These are phyloP conservation scores for Pemphredon lugubris DNA, from an alignment of 2,888 invertebrate species.

Conservation along the genomic window DNA sequence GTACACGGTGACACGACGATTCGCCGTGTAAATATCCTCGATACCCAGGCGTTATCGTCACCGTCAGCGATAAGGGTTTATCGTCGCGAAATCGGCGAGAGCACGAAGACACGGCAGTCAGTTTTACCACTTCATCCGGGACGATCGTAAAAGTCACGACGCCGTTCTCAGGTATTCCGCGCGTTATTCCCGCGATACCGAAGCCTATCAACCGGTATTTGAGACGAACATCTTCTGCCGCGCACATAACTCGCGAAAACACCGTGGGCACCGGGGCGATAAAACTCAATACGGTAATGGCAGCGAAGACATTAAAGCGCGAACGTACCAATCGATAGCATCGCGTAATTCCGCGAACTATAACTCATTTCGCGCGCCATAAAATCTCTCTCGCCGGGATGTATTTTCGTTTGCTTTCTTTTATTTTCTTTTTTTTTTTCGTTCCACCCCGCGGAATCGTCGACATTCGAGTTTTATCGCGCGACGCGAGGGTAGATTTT, in stretches of 20 bases:
- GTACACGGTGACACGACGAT: no score
- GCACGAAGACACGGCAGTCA: conserved; percentile 12
- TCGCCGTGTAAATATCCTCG: no score
- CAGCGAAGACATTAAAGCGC: conserved; percentile 16
- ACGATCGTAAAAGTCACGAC: conserved; percentile 46
- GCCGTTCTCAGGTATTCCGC: conserved; percentile 23
- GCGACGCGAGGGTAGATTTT: no score
- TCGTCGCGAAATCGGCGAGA: conserved; percentile 40
- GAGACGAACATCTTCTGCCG: conserved; percentile 45
- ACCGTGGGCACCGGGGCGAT: conserved; percentile 41
- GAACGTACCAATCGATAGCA: conserved; percentile 7
- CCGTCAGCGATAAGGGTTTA: conserved; percentile 41
- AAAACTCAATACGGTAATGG: conserved; percentile 45
- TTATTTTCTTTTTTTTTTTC: no score
- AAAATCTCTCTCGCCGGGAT: no score
- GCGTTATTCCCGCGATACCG: conserved; percentile 26
- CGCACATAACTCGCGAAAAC: conserved; percentile 49
- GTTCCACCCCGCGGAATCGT: no score
- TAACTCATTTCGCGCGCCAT: no score
- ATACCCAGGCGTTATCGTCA: no score
- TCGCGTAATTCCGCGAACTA: background rate
- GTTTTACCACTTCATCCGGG: conserved; percentile 42
- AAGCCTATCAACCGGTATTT: conserved; percentile 48
- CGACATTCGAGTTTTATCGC: no score
- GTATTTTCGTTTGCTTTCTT: no score